Conservation (phyloP, 1,140 invertebrate species). For the Drosophila santomea region DNA sequence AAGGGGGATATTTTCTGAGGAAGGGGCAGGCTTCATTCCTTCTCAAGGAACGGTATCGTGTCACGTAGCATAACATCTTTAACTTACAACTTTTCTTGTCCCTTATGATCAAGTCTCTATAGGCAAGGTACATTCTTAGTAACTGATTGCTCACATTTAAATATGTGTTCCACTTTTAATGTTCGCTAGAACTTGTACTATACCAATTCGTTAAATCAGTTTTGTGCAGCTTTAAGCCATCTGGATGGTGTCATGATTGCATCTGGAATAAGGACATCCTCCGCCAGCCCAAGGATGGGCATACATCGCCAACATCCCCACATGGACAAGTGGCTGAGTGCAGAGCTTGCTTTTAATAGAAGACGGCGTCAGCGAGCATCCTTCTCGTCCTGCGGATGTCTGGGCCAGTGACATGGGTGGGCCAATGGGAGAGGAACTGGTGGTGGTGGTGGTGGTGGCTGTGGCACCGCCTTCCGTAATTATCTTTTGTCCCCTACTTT, state of each 20-base stretch:
- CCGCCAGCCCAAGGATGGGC: constrained; percentile 1
- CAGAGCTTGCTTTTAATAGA: constrained; percentile 42
- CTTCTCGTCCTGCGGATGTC: constrained; percentile 30
- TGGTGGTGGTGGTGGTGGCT: constrained; percentile 1
- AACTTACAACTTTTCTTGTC: neutral
- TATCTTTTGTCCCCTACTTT: constrained; percentile 22
- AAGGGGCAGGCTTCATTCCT: neutral
- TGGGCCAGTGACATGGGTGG: constrained; percentile 1
- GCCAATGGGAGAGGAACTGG: no score
- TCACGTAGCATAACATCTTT: neutral
- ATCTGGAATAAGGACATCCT: constrained; percentile 26
- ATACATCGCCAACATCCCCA: constrained; percentile 5
- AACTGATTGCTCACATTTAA: no score
- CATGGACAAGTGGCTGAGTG: constrained; percentile 22
- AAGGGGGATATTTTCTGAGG: neutral
- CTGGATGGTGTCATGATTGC: constrained; percentile 15
- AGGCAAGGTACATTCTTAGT: no score
- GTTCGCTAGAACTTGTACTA: no score
- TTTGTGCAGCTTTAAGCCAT: constrained; percentile 10
- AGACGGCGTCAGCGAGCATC: constrained; percentile 46
- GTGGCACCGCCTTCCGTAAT: constrained; percentile 31
- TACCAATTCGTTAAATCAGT: neutral
- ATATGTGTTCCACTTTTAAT: no score
- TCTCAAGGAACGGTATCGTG: neutral
- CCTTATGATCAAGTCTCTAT: no score